Evolutionary conservation across 2,888 invertebrate species (phyloP).

Genomic region (Elegia similella): DNA sequence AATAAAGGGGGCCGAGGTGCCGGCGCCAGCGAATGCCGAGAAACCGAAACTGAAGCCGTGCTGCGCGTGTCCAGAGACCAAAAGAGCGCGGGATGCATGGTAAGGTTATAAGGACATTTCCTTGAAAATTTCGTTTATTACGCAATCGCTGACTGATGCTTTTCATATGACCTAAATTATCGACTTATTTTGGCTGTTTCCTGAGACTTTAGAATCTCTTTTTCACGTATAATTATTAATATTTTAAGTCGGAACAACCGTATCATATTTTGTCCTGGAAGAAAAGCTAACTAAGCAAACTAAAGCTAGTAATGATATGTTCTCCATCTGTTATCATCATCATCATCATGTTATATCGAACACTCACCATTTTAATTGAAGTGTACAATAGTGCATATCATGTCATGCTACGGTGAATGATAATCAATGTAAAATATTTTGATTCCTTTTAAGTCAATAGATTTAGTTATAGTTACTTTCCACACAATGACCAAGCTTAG

Average conservation of each 20-base stretch:
- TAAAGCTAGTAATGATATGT: too few relatives aligned
- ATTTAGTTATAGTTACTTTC: too few relatives aligned
- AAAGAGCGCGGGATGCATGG: conserved; percentile 94
- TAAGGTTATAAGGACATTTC: conserved; percentile 73
- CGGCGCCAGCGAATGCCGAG: conserved; percentile 61
- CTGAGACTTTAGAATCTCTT: too few relatives aligned
- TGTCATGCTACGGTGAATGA: neutral
- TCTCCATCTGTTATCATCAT: too few relatives aligned
- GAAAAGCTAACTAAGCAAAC: too few relatives aligned
- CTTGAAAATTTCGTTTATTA: conserved; percentile 45
- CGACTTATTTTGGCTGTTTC: too few relatives aligned
- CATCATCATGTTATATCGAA: neutral
- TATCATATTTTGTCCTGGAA: too few relatives aligned
- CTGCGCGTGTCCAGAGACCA: conserved; percentile 98
- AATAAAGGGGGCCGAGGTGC: conserved; percentile 50
- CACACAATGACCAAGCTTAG: too few relatives aligned
- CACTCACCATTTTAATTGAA: neutral
- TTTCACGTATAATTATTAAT: too few relatives aligned
- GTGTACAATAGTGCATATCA: neutral
- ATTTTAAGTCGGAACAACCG: too few relatives aligned
- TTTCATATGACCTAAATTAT: too few relatives aligned
- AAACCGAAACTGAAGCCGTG: conserved; percentile 95
- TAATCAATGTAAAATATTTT: neutral
- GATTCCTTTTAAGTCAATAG: too few relatives aligned
- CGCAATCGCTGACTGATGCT: conserved; percentile 73